Percentiles rank a stretch among this genome's conserved stretches.
Evolutionary conservation across 2,113 vertebrate species (phyloP).

Genomic region (Pantherophis guttatus): DNA sequence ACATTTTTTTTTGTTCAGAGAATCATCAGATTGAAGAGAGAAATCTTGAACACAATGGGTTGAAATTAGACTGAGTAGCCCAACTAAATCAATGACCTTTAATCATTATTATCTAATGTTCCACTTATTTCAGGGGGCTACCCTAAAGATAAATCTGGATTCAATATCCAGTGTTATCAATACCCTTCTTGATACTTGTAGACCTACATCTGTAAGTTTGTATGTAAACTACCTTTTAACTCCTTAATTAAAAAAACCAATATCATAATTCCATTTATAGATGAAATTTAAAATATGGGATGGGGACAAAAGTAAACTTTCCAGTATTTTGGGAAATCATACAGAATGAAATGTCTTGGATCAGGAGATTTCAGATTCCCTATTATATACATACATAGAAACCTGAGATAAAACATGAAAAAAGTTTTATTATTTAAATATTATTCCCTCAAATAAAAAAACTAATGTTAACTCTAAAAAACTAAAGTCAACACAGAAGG

Average conservation of each 20-base stretch:
- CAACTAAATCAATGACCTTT: neutral
- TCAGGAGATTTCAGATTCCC: neutral
- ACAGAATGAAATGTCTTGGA: neutral
- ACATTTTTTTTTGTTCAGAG: neutral
- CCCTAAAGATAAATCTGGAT: neutral
- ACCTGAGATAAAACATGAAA: neutral
- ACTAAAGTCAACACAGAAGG: neutral
- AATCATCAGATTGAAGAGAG: neutral
- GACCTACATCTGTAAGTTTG: neutral
- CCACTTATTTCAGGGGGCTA: neutral
- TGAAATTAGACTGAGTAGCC: neutral
- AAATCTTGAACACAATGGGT: neutral
- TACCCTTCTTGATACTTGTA: neutral
- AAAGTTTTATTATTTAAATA: neutral
- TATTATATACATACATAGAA: neutral
- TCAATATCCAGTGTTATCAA: neutral
- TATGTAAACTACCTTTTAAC: neutral
- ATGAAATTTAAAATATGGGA: neutral
- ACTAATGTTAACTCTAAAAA: neutral
- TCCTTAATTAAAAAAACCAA: neutral
- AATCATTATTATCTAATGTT: neutral
- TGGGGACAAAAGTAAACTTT: neutral
- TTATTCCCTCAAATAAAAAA: neutral
- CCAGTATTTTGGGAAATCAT: neutral
- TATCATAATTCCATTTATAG: neutral